Base-by-base conservation (phyloP, 2,797 vertebrate genomes). In the Corythornis leucogaster region DNA sequence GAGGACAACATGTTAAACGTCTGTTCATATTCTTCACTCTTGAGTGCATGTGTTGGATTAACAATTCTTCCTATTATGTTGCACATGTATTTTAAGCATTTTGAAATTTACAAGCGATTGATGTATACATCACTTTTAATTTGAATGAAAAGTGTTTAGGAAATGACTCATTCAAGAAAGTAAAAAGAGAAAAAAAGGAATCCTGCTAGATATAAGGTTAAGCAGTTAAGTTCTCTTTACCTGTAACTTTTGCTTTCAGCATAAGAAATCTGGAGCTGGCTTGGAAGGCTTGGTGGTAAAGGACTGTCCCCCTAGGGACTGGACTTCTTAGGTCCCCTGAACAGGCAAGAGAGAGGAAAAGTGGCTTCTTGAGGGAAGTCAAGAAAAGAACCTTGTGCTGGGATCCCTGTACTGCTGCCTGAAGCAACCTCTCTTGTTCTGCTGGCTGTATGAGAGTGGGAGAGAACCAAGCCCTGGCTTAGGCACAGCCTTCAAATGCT, bases 251-350 rank as follows among this genome's bases (percentile, higher is more conserved):
- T 83, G 38, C 35, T 75, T 75, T 28, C 51, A 84, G 25, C 1
- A 1, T 31, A 76, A 71, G 76, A 69, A 78, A 69, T 48, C 21
- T 45, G 25, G 15, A 78, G 17, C 11, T 80, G 66, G 5, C 30
- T 57, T 71, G 33, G 31, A 21, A 69, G 16, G 8, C 6, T 22
- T 33, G 6, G 15, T 66, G 16, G n/a, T 51, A 6, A 28, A 85
- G 21, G 26, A 54, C 54, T 64, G n/a, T 8, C 1, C 2, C 1
- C 0, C 4, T 7, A 1, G 11, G 14, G 8, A 6, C n/a, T 71
- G 50, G 30, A 16, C 4, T 31, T 13, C 38, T 51, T 33, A 40
- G 28, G 64, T 61, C 12, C 11, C 14, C 18, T 26, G 6, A 8
- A 9, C 2, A 19, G 50, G 8, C 25, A 25, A 62, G 33, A 54